Conservation (phyloP, 2,113 vertebrate genomes). For the Neolamprologus tretocephalus region DNA sequence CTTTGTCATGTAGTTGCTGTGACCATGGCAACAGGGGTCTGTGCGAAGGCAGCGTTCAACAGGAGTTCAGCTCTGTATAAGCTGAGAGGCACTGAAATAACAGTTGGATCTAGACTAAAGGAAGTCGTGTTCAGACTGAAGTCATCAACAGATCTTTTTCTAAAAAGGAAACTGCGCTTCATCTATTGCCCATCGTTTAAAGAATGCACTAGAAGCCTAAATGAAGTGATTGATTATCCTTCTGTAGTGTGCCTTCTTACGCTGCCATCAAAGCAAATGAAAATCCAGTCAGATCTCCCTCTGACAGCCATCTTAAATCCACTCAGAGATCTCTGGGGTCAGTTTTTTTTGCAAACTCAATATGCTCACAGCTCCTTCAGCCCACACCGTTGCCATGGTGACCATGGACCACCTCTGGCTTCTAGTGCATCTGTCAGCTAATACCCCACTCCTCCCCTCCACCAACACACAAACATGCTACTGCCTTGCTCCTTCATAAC, state of each 20-base stretch:
- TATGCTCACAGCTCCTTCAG: constrained; percentile 70
- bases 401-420: constrained; percentile 66
- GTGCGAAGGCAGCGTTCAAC: not conserved
- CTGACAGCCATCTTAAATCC: constrained; percentile 63
- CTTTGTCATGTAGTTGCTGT: constrained; percentile 47
- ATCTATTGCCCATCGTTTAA: not conserved
- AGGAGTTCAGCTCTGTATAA: not conserved
- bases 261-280: not conserved
- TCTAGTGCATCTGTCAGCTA: constrained; percentile 46
- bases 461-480: not conserved
- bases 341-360: constrained; percentile 68
- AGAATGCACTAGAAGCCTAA: not conserved
- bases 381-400: constrained; percentile 74
- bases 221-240: not conserved
- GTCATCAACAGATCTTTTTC: not conserved
- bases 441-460: not conserved
- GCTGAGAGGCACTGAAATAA: not conserved
- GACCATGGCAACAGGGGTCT: constrained; percentile 39
- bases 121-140: not conserved
- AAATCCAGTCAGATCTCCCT: constrained; percentile 16
- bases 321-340: constrained; percentile 71
- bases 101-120: not conserved
- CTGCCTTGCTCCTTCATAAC: not conserved
- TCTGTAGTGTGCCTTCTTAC: not conserved
- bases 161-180: not conserved